These are phyloP conservation scores for Diabrotica virgifera DNA, from an alignment of 1,140 invertebrate species.

Conservation along the genomic window DNA sequence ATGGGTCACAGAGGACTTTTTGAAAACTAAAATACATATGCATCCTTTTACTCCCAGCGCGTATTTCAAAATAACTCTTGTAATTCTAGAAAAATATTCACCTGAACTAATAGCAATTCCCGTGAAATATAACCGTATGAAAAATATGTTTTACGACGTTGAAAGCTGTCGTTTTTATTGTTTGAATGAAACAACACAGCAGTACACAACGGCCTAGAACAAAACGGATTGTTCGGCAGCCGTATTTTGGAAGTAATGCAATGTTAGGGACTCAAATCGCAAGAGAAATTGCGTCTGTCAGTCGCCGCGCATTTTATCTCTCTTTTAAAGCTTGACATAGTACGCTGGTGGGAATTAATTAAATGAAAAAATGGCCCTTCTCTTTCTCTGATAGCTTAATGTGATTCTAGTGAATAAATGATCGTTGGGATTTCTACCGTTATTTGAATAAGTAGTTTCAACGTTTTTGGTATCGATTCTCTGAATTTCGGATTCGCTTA, in stretches of 20 bases:
- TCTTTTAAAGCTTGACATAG: constrained; percentile 45
- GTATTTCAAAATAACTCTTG: too few relatives aligned
- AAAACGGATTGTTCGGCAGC: background rate
- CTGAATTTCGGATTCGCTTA: too few relatives aligned
- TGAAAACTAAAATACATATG: too few relatives aligned
- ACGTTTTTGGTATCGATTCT: constrained; percentile 4
- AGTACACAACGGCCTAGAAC: background rate
- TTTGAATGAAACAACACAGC: background rate
- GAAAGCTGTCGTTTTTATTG: background rate
- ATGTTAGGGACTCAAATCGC: constrained; percentile 22
- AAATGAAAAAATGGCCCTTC: constrained; percentile 42
- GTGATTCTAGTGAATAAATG: constrained; percentile 41
- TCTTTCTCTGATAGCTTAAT: constrained; percentile 39
- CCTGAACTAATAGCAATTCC: background rate
- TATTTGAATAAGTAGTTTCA: constrained; percentile 31
- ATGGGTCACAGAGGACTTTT: too few relatives aligned
- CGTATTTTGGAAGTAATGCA: background rate
- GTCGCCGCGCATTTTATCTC: constrained; percentile 41
- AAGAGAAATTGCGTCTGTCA: constrained; percentile 44
- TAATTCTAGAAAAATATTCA: background rate
- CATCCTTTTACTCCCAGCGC: too few relatives aligned
- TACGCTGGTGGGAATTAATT: constrained; percentile 44
- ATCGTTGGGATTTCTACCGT: constrained; percentile 31
- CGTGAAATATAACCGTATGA: background rate
- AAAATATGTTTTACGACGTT: background rate